Evolutionary conservation across 1,140 invertebrate genomes (phyloP), one percentile per base, ranked within the genome.

Genomic region (Aphidius ervi): DNA sequence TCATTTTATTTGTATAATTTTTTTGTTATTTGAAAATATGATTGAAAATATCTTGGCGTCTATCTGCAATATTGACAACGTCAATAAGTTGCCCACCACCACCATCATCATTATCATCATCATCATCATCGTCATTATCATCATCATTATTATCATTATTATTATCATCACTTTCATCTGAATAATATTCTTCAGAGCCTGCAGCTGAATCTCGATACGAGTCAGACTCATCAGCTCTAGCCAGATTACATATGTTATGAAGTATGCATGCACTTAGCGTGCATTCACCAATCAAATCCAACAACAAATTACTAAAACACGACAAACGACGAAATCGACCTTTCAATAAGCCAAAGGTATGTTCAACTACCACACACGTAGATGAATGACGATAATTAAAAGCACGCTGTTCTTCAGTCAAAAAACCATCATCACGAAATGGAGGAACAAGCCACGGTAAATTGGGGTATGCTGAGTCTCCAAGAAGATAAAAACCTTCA

Each of bases 401-500:
- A 9, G 5, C 4, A 16, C 49, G 20, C 23, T 52, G 49, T 20
- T 9, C 6, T 5, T 31, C n/a, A 39, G 4, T 37, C 31, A 52
- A 52, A 52, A 16, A 20, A 4, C 49, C 49, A 52, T 52, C 23
- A 52, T 52, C 5, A 5, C 49, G 49, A 52, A 23, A 37, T 37
- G 49, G 49, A 5, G 49, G 10, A 5, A 52, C 10, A 9, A 52
- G 23, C 5, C 2, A 52, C 5, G n/a, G 10, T 16, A 52, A 20
- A 5, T 9, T 5, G 4, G 49, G 31, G 23, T 52, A 39, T 2
- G 49, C 49, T 4, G 49, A 52, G 5, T 52, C 49, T 9, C 49
- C 16, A 16, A 52, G 23, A 20, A 31, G 9, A 52, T 52, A 31
- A 31, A 16, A 37, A 8, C 9, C 23, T 37, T 20, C n/a, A 39